Percentiles rank a stretch among this genome's conserved stretches.
phyloP scores from a whole-genome alignment of 2,888 invertebrate genomes.

The Catocala fraxini region DNA sequence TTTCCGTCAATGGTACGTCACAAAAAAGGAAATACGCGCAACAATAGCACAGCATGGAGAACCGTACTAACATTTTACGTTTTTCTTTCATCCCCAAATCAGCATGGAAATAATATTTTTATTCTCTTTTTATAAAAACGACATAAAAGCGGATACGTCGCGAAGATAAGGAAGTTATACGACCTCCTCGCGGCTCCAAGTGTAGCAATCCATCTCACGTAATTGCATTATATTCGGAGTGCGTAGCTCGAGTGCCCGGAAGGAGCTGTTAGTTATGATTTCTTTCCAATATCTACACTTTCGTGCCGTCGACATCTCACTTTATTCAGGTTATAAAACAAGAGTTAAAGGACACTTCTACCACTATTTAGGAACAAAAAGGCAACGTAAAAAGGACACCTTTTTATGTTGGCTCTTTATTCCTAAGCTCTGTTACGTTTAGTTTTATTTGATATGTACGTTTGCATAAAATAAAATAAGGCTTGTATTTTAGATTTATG shows the following conservation, averaged over 20 bases:
- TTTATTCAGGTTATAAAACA: constrained; percentile 48
- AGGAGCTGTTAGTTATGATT: constrained; percentile 63
- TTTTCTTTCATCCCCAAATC: constrained; percentile 46
- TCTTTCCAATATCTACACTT: constrained; percentile 63
- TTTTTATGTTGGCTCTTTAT: constrained; percentile 18
- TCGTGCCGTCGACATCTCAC: constrained; percentile 40
- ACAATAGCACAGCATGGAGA: constrained; percentile 29
- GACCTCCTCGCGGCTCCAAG: constrained; percentile 65
- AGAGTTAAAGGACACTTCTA: constrained; percentile 43
- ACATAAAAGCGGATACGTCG: constrained; percentile 62
- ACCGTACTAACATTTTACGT: constrained; percentile 40
- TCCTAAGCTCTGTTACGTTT: constrained; percentile 15
- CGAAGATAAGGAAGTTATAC: constrained; percentile 70
- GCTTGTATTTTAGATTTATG: no score
- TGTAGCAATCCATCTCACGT: constrained; percentile 74
- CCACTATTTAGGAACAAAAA: constrained; percentile 31
- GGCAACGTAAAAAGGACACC: not conserved
- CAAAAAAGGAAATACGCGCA: constrained; percentile 29
- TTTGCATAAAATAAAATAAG: no score
- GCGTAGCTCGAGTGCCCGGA: constrained; percentile 62
- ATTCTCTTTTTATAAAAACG: constrained; percentile 68
- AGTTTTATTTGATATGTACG: constrained; percentile 15
- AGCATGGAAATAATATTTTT: constrained; percentile 56
- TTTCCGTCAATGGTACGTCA: constrained; percentile 31
- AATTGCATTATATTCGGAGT: constrained; percentile 77